Conservation (phyloP, 2,797 vertebrate genomes). For the Chrysolophus pictus region DNA sequence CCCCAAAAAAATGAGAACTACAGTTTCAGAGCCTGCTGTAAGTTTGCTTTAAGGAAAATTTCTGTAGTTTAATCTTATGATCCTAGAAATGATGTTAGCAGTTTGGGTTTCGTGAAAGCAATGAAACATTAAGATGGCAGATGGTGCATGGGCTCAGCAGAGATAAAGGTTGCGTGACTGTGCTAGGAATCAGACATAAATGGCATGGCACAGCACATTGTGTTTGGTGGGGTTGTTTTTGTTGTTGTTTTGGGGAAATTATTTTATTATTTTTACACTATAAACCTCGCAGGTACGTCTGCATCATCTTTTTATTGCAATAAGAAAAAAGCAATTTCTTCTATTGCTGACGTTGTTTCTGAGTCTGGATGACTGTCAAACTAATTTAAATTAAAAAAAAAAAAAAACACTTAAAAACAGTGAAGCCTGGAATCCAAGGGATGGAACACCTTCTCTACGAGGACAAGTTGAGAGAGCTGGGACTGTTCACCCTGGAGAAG, state of each 20-base stretch:
- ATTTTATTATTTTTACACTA: not conserved
- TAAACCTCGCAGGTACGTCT: not conserved
- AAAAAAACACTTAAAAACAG: not conserved
- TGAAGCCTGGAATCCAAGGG: not conserved
- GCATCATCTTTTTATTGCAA: not conserved
- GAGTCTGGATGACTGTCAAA: not conserved
- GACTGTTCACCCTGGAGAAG: too few relatives aligned
- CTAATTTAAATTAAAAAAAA: not conserved
- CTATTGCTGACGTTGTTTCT: conserved; percentile 4
- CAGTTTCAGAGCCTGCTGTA: not conserved
- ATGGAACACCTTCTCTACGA: too few relatives aligned
- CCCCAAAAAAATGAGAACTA: not conserved
- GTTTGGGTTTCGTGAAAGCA: conserved; percentile 42
- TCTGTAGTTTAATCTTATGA: conserved; percentile 30
- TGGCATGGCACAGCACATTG: not conserved
- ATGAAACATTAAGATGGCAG: conserved; percentile 66
- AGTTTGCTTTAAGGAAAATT: conserved; percentile 39
- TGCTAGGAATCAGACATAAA: conserved; percentile 51
- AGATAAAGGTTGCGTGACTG: conserved; percentile 48
- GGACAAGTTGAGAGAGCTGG: too few relatives aligned
- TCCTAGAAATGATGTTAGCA: conserved; percentile 45
- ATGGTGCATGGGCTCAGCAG: conserved; percentile 53
- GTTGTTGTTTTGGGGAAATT: not conserved
- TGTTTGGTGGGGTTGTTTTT: not conserved
- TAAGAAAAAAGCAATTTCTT: not conserved